Conservation (phyloP, 2,888 invertebrate species). For the Volucella bombylans region DNA sequence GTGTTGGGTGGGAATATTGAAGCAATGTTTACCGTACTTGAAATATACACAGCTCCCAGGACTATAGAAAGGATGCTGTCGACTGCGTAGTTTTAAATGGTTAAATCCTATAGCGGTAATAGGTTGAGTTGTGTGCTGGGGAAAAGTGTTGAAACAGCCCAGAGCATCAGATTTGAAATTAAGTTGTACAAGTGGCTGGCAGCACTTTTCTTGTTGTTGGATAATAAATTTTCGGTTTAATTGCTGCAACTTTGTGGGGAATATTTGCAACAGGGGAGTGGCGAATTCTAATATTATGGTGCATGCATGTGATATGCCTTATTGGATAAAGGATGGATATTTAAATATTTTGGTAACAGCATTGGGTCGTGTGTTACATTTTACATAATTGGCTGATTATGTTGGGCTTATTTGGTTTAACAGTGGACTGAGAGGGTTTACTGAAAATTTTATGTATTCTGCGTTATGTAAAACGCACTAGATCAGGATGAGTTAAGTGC, state of each 20-base stretch:
- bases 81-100: no score
- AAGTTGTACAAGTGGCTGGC: no score
- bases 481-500: no score
- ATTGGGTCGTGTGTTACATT: constrained; percentile 19
- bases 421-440: neutral
- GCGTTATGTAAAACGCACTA: no score
- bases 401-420: neutral
- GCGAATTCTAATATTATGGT: neutral
- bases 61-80: no score
- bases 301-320: neutral
- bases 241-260: constrained; percentile 39
- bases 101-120: no score
- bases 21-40: no score
- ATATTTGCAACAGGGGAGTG: constrained; percentile 1
- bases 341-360: constrained; percentile 33
- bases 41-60: no score
- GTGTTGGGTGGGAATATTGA: neutral
- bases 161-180: no score
- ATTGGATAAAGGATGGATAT: constrained; percentile 3
- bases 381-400: constrained; percentile 27
- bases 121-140: no score
- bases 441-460: neutral
- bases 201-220: neutral
- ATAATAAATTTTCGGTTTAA: constrained; percentile 11
- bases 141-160: no score